phyloP scores from a whole-genome alignment of 1,140 invertebrate genomes.

The Andrena cerasifolii region DNA sequence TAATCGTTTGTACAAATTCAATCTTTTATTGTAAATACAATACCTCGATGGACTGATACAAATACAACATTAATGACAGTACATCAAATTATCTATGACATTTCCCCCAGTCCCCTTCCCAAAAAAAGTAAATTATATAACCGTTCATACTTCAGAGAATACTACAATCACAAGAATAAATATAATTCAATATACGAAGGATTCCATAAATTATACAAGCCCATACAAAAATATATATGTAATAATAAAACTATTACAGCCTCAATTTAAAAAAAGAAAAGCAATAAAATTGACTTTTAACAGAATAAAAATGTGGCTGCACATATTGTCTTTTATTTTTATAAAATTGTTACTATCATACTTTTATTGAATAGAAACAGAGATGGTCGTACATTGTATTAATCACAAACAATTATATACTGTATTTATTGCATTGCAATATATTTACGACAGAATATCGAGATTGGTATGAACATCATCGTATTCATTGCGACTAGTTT shows the following conservation, averaged over 20 bases:
- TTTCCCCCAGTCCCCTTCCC: constrained; percentile 45
- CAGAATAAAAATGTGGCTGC: constrained; percentile 25
- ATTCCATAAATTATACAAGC: constrained; percentile 19
- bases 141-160: constrained; percentile 50
- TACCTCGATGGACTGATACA: constrained; percentile 42
- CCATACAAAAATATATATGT: constrained; percentile 20
- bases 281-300: constrained; percentile 8
- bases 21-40: constrained; percentile 72
- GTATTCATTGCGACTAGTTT: constrained; percentile 13
- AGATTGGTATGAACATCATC: constrained; percentile 11
- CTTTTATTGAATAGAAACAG: constrained; percentile 6
- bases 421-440: constrained; percentile 30
- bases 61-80: constrained; percentile 53
- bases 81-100: constrained; percentile 49
- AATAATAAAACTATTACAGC: constrained; percentile 45
- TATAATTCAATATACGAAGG: constrained; percentile 42
- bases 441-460: constrained; percentile 14
- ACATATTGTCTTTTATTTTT: constrained; percentile 40
- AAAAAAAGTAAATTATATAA: constrained; percentile 19
- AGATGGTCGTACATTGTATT: constrained; percentile 16
- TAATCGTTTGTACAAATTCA: constrained; percentile 36
- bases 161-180: constrained; percentile 60
- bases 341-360: constrained; percentile 24
- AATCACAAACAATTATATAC: constrained; percentile 26
- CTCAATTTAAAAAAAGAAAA: background rate